These are phyloP conservation scores for Oreocharis arfaki DNA, from an alignment of 2,113 vertebrate species.

Conservation along the genomic window DNA sequence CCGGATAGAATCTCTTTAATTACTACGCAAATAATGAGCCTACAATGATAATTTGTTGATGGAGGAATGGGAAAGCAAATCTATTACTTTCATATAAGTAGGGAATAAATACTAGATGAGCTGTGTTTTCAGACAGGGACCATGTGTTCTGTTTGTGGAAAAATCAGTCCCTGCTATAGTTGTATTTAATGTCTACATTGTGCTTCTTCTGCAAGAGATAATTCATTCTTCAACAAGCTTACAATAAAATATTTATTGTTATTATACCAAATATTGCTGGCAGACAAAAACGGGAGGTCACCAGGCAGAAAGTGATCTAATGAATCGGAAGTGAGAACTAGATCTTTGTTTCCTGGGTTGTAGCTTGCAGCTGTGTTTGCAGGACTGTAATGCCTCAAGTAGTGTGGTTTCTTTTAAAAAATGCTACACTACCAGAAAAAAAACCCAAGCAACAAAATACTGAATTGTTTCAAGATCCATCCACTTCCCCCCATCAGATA, in stretches of 20 bases:
- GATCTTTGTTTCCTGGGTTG: not conserved
- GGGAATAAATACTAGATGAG: not conserved
- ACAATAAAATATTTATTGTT: not conserved
- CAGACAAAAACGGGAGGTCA: not conserved
- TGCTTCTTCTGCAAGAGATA: not conserved
- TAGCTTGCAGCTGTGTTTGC: not conserved
- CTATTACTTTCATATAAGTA: not conserved
- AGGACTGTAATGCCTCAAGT: not conserved
- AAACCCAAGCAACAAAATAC: not conserved
- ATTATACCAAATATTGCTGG: not conserved
- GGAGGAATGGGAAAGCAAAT: not conserved
- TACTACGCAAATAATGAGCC: not conserved
- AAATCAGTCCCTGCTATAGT: not conserved
- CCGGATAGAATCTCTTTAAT: not conserved
- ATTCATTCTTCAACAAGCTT: not conserved
- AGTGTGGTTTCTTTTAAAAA: not conserved
- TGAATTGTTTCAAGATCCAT: not conserved
- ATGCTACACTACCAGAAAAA: not conserved
- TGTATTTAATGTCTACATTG: not conserved
- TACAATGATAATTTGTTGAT: not conserved
- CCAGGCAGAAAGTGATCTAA: not conserved
- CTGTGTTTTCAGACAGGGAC: not conserved
- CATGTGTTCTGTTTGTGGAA: not conserved
- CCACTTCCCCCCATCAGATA: not conserved
- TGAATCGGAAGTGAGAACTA: not conserved